phyloP scores from a whole-genome alignment of 2,113 vertebrate species.

The Holacanthus passer region DNA sequence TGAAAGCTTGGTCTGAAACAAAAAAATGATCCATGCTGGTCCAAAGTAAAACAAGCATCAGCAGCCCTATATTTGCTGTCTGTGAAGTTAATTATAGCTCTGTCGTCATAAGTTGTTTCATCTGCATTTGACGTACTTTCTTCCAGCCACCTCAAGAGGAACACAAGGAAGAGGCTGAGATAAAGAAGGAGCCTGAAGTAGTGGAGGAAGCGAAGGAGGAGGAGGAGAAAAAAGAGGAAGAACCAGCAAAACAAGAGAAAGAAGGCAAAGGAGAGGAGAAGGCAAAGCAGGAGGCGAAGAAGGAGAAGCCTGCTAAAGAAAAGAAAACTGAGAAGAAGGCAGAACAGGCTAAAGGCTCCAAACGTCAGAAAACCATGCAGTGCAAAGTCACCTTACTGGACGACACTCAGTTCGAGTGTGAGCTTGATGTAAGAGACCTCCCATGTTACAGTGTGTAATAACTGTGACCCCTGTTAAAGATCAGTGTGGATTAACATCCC shows the following conservation, averaged over 20 bases:
- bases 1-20: conserved; percentile 26
- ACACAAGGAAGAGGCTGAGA: conserved; percentile 69
- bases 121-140: conserved; percentile 12
- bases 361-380: conserved; percentile 90
- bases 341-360: conserved; percentile 87
- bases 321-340: conserved; percentile 75
- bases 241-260: conserved; percentile 42
- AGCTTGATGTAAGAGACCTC: conserved; percentile 89
- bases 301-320: conserved; percentile 75
- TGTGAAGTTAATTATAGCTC: background rate
- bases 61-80: background rate
- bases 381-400: conserved; percentile 94
- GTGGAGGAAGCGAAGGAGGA: conserved; percentile 81
- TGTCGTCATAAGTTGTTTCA: background rate
- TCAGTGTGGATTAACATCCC: background rate
- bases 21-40: background rate
- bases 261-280: conserved; percentile 57
- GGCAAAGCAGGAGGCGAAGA: conserved; percentile 76
- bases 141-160: conserved; percentile 79
- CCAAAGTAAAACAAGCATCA: conserved; percentile 1
- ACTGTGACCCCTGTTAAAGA: background rate
- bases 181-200: conserved; percentile 76
- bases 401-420: conserved; percentile 90
- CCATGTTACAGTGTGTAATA: background rate
- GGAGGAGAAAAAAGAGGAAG: conserved; percentile 53